These are phyloP conservation scores for Drosophila incognita DNA, from an alignment of 2,888 invertebrate genomes.

Conservation along the genomic window DNA sequence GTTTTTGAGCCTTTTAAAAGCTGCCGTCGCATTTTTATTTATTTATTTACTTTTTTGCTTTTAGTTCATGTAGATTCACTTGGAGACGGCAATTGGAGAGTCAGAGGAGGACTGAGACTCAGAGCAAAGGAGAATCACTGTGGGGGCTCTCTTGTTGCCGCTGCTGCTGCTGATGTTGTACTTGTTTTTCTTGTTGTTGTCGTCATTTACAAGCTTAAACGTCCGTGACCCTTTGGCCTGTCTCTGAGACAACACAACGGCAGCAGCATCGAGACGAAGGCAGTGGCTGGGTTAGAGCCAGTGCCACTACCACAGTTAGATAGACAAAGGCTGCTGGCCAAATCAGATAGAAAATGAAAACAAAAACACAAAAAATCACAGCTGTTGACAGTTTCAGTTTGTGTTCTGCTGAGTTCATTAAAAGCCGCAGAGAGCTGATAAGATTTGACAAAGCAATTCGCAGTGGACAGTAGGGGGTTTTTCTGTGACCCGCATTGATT, in stretches of 20 bases:
- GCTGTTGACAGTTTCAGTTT: slow-evolving; percentile 69
- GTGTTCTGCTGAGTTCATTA: slow-evolving; percentile 56
- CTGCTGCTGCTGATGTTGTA: slow-evolving; percentile 21
- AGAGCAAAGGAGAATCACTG: slow-evolving; percentile 19
- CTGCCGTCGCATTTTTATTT: slow-evolving; percentile 42
- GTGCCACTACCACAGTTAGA: neutral
- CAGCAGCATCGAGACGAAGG: slow-evolving; percentile 6
- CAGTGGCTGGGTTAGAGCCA: slow-evolving; percentile 11
- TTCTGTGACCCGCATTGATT: slow-evolving; percentile 25
- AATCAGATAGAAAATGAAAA: slow-evolving; percentile 35
- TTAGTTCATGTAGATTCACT: slow-evolving; percentile 35
- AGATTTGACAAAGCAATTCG: slow-evolving; percentile 31
- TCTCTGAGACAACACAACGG: slow-evolving; percentile 28
- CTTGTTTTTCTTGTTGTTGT: slow-evolving; percentile 34
- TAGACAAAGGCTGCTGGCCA: slow-evolving; percentile 34
- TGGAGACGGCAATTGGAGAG: slow-evolving; percentile 40
- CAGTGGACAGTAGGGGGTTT: neutral
- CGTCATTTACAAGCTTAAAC: slow-evolving; percentile 77
- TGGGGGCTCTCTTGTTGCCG: slow-evolving; percentile 8
- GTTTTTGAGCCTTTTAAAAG: slow-evolving; percentile 49
- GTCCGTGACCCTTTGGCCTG: slow-evolving; percentile 79
- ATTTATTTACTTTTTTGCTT: slow-evolving; percentile 7
- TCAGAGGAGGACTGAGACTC: slow-evolving; percentile 3
- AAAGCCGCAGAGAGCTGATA: slow-evolving; percentile 47
- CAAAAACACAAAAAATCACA: slow-evolving; percentile 37